phyloP scores from a whole-genome alignment of 2,113 vertebrate genomes.

The Leucopternis melanops region DNA sequence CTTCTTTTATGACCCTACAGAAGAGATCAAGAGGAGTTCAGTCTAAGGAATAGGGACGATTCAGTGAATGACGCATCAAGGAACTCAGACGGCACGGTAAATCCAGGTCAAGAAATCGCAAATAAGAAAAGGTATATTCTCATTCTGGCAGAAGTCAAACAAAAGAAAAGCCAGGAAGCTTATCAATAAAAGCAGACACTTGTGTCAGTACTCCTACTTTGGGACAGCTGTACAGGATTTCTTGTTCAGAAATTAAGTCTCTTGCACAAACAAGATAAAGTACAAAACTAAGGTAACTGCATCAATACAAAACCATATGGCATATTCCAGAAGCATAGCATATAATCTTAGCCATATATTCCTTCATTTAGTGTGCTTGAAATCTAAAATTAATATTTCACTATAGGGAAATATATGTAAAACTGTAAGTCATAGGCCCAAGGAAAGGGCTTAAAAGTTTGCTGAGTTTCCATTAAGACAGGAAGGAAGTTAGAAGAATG shows the following conservation, averaged over 20 bases:
- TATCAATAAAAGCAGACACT: not conserved
- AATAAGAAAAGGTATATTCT: not conserved
- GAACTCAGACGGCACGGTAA: not conserved
- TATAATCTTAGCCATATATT: not conserved
- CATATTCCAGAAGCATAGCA: not conserved
- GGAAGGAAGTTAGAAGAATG: not conserved
- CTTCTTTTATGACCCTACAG: not conserved
- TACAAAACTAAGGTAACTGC: not conserved
- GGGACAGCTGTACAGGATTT: not conserved
- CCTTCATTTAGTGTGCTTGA: not conserved
- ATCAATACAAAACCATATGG: not conserved
- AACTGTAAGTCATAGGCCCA: not conserved
- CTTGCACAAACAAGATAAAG: not conserved
- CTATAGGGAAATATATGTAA: not conserved
- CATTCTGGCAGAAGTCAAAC: not conserved
- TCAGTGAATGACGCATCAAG: not conserved
- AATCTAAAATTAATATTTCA: not conserved
- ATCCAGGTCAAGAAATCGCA: not conserved
- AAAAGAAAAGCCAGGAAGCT: not conserved
- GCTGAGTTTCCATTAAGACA: not conserved
- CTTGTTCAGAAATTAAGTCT: not conserved
- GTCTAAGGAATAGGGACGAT: not conserved
- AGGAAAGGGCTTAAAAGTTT: not conserved
- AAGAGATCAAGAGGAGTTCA: not conserved
- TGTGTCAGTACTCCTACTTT: not conserved